Base-by-base conservation (phyloP, 2,113 vertebrate species). In the Potamarius usumacintae region DNA sequence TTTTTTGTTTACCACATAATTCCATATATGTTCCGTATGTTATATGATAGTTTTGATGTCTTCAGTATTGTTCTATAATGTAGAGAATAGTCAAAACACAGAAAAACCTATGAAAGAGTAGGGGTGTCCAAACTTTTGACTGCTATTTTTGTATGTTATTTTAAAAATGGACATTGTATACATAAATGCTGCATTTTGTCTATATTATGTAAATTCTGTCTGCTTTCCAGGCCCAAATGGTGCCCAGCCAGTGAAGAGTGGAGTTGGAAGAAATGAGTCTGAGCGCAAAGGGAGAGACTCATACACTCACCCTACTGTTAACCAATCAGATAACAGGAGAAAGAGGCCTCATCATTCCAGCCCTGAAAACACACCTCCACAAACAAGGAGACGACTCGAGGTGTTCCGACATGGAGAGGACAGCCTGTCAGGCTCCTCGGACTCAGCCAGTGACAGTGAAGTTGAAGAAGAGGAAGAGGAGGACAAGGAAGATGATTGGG, bases 371-470 rank as follows among this genome's bases (percentile, higher is more conserved):
- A 93, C 92, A 52, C 94, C 93, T 30, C 93, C 92, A 0, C 95
- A 93, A 88, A 91, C 88, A 65, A 94, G 92, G 1, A 94, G 93
- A 85, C 71, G 93, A n/a, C 53, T 95, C 83, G 92, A 94, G 85
- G 92, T 94, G 60, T 90, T 95, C 50, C 92, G 89, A 15, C 90
- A 93, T 34, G 82, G 89, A 7, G 91, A 95, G 82, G 94, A 94
- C 89, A 94, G 93, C 12, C 93, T 94, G 0, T 94, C 92, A 0
- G 93, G 86, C 9, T 93, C 91, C 20, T 96, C 95, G 0, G 95
- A 95, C 81, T 92, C 93, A 89, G 95, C 91, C 8, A 96, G 94
- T 0, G 95, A 92, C 58, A 90, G 89, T 17, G 95, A 96, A 11
- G 95, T 89, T 17, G 93, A 93, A 52, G 91, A 94, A 88, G 94